Conservation (phyloP, 1,140 invertebrate genomes). For the Aculops lycopersici region DNA sequence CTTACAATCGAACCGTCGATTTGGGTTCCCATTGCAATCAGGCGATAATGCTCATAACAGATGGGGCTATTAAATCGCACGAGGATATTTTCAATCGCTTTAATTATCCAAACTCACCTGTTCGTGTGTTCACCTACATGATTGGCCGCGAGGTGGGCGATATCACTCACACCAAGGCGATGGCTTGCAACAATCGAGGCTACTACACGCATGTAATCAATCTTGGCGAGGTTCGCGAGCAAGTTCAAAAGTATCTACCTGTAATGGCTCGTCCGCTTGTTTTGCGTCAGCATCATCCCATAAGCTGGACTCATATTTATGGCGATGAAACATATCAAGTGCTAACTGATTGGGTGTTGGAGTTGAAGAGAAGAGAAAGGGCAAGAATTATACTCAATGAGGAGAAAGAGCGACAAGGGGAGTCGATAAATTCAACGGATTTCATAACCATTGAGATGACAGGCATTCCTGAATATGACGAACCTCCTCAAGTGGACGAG, state of each 20-base stretch:
- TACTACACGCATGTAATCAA: constrained; percentile 74
- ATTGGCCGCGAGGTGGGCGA: constrained; percentile 80
- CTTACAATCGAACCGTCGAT: constrained; percentile 14
- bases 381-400: too few species aligned
- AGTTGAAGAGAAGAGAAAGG: too few species aligned
- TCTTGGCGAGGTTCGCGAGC: constrained; percentile 56
- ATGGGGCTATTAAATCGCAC: constrained; percentile 74
- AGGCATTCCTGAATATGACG: background rate
- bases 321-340: too few species aligned
- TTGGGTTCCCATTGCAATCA: constrained; percentile 66
- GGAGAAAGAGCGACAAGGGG: too few species aligned
- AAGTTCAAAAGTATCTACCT: constrained; percentile 53
- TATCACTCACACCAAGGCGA: too few species aligned
- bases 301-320: constrained; percentile 69
- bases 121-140: constrained; percentile 84
- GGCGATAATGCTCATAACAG: constrained; percentile 91
- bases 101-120: constrained; percentile 27
- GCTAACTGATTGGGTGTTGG: too few species aligned
- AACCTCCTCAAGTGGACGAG: constrained; percentile 1
- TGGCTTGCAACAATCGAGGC: constrained; percentile 20
- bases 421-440: too few species aligned
- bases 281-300: constrained; percentile 30
- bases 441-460: background rate
- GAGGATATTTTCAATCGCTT: constrained; percentile 58
- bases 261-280: constrained; percentile 60